Percentiles rank a stretch among this genome's conserved stretches.
phyloP scores from a whole-genome alignment of 1,140 invertebrate species.

The Pseudomyrmex dendroicus region DNA sequence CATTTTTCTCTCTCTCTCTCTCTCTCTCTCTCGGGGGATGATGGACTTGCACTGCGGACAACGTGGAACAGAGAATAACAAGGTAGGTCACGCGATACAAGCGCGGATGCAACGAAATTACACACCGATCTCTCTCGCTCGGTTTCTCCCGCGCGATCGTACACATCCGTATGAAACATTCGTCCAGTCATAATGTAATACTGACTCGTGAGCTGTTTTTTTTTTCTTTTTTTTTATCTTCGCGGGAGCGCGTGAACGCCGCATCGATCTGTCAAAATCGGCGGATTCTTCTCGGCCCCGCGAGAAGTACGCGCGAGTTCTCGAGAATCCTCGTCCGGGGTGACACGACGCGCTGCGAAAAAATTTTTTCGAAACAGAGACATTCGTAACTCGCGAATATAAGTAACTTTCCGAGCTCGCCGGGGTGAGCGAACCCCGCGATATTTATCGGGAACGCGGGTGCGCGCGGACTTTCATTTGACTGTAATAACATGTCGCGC shows the following conservation, averaged over 20 bases:
- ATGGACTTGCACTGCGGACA: conserved; percentile 66
- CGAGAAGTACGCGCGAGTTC: not conserved
- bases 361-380: conserved; percentile 27
- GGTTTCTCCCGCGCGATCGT: conserved; percentile 48
- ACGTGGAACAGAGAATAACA: conserved; percentile 71
- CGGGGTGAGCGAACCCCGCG: not conserved
- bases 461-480: conserved; percentile 44
- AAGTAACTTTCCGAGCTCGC: not conserved
- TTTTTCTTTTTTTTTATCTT: conserved; percentile 66
- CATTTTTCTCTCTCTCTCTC: not conserved
- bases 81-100: conserved; percentile 71
- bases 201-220: conserved; percentile 57
- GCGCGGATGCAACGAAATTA: conserved; percentile 68
- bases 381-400: conserved; percentile 22
- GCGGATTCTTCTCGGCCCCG: too few relatives aligned
- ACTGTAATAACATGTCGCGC: conserved; percentile 55
- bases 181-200: conserved; percentile 70
- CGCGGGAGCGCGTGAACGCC: conserved; percentile 18
- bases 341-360: not conserved
- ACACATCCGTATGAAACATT: conserved; percentile 65
- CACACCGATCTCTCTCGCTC: conserved; percentile 50
- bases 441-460: conserved; percentile 50
- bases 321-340: not conserved
- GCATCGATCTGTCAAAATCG: conserved; percentile 43
- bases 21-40: conserved; percentile 20